Evolutionary conservation across 2,888 invertebrate genomes (phyloP), one percentile per base, ranked within the genome.

Genomic region (Torymus tubicola): DNA sequence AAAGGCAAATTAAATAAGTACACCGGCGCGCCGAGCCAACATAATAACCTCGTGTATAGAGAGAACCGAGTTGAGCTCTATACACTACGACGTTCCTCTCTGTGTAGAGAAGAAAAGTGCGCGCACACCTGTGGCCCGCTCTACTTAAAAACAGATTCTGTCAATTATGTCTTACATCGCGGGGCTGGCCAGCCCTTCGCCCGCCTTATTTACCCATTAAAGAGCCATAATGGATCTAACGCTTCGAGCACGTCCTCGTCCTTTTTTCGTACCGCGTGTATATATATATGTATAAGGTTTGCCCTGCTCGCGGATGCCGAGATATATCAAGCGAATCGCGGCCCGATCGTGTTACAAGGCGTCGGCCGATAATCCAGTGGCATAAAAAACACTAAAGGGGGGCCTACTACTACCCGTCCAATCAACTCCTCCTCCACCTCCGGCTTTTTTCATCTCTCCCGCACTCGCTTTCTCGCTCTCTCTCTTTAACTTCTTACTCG

Each of bases 341-440:
- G 16, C 21, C 55, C n/a, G 57, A 78, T 73, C 53, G 42, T 21
- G 68, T 74, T 74, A 79, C 71, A 79, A 71, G 71, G 64, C 74
- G 31, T 55, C 64, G 65, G 67, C 21, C 67, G 64, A 78, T 82
- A 77, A 82, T 82, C 68, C 78, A 82, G 75, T 78, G 80, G 71
- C 75, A 78, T 63, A 78, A 75, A 71, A 80, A 80, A 72, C 61
- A 73, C 31, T 4, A 5, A 5, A 5, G 31, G 21, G 21, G 21
- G 21, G 21, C 21, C 21, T 21, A 21, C 21, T 21, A 21, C 21
- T 16, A 14, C 21, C 50, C n/a, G 63, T 60, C 18, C 86, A 84
- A 87, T 86, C 86, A 85, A 86, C 83, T 84, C 74, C 80, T 82
- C 80, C 78, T 76, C 65, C 31, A 31, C 31, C 31, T 31, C 31